Evolutionary conservation across 2,113 vertebrate genomes (phyloP), one percentile per base, ranked within the genome.

Genomic region (Terrapene triunguis): DNA sequence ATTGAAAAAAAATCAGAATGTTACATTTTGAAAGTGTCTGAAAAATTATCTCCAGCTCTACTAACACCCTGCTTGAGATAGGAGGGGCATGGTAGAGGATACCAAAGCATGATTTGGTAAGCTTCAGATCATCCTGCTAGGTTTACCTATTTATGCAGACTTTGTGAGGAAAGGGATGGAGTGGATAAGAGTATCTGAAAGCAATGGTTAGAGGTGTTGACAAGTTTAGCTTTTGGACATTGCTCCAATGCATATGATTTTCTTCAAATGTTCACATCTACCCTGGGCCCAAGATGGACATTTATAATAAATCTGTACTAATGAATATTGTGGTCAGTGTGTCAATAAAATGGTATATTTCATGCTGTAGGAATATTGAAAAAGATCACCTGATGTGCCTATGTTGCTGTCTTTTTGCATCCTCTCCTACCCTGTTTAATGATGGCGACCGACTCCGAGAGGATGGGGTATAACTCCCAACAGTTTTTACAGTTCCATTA

Each of bases 361-460:
- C 1, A 1, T 2, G 42, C 53, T 16, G 47, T 13, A 38, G 14
- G 12, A 82, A 86, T 2, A 86, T 24, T 57, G 72, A 10, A 19
- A 84, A 78, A 90, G 50, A 95, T 98, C 96, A 99, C 99, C 98
- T 98, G 97, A 98, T 91, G 89, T 99, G 99, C 85, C 99, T 98
- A 89, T 99, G 98, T 92, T 98, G 99, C 65, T 97, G 95, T 80
- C 99, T 97, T 62, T 98, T 98, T 94, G 95, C 98, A 94, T 99
- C 99, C 57, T 99, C 99, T 84, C 99, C 98, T 95, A 99, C 98
- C 96, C 99, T 98, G 98, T 99, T 99, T 82, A 99, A 98, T 35
- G 99, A 99, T 0, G 99, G 99, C 0, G 99, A 99, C 35, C 99
- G 98, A 98, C 99, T 99, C 76, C 99, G 98, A 54, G 99, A 98